phyloP scores from a whole-genome alignment of 2,888 invertebrate genomes.

The Synergus japonicus region DNA sequence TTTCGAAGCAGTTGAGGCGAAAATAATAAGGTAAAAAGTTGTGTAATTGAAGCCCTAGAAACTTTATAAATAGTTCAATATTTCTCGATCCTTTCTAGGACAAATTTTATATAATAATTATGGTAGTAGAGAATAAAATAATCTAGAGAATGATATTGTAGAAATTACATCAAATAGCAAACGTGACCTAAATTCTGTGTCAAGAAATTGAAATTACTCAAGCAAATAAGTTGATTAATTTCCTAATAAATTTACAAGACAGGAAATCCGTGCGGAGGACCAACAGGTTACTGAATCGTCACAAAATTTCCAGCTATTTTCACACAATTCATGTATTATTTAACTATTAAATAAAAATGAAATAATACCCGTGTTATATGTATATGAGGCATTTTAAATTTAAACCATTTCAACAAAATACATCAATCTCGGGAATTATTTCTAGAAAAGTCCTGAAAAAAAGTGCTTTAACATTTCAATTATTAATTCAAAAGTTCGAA shows the following conservation, averaged over 20 bases:
- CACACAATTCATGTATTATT: background rate
- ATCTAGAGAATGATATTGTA: background rate
- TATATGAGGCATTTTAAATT: background rate
- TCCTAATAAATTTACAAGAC: background rate
- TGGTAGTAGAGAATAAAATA: background rate
- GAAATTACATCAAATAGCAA: background rate
- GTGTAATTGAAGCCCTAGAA: background rate
- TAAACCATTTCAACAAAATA: background rate
- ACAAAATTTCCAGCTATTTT: background rate
- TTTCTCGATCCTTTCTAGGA: background rate
- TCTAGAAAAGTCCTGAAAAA: background rate
- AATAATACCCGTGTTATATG: background rate
- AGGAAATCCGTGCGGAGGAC: background rate
- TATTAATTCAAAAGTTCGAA: too few relatives aligned
- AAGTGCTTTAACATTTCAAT: too few relatives aligned
- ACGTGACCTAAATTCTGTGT: background rate
- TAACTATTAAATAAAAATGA: background rate
- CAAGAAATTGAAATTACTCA: background rate
- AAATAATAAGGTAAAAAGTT: background rate
- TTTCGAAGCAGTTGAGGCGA: background rate
- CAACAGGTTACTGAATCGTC: background rate
- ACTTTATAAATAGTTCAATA: conserved; percentile 6
- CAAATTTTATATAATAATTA: background rate
- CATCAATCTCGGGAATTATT: background rate
- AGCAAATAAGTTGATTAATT: background rate